phyloP scores from a whole-genome alignment of 2,888 invertebrate species.

The Drosophila demipolita region DNA sequence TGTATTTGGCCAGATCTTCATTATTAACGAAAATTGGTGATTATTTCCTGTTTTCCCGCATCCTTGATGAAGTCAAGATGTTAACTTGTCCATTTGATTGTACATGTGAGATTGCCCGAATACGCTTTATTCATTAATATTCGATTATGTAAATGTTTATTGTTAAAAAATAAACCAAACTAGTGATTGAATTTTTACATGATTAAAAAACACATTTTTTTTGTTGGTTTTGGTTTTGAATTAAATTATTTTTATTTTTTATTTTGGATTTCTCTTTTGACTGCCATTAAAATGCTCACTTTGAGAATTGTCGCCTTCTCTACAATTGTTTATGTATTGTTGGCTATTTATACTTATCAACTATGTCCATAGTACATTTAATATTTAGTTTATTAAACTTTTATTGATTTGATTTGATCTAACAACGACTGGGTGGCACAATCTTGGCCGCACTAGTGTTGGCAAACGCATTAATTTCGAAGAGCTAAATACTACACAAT shows the following conservation, averaged over 20 bases:
- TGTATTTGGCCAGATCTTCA: constrained; percentile 45
- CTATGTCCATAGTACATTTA: constrained; percentile 52
- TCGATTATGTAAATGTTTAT: background rate
- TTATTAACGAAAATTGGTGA: constrained; percentile 25
- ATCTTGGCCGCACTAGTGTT: constrained; percentile 53
- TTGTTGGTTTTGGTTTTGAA: constrained; percentile 35
- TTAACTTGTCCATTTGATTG: background rate
- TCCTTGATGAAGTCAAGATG: background rate
- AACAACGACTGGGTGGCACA: constrained; percentile 47
- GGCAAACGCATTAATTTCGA: constrained; percentile 51
- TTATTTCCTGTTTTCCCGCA: constrained; percentile 6
- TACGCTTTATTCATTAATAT: background rate
- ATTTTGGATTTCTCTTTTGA: constrained; percentile 41
- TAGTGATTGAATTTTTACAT: background rate
- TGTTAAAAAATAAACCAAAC: background rate
- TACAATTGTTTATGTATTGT: constrained; percentile 33
- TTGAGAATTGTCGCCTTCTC: constrained; percentile 44
- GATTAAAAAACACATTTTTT: constrained; percentile 7
- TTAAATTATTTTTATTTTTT: constrained; percentile 55
- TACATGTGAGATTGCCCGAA: background rate
- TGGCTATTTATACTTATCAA: constrained; percentile 55
- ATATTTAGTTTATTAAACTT: constrained; percentile 25
- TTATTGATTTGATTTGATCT: constrained; percentile 46
- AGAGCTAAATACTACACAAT: constrained; percentile 55
- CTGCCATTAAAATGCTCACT: constrained; percentile 56